These are phyloP conservation scores for Adoxophyes honmai DNA, from an alignment of 1,140 invertebrate genomes.

Conservation along the genomic window DNA sequence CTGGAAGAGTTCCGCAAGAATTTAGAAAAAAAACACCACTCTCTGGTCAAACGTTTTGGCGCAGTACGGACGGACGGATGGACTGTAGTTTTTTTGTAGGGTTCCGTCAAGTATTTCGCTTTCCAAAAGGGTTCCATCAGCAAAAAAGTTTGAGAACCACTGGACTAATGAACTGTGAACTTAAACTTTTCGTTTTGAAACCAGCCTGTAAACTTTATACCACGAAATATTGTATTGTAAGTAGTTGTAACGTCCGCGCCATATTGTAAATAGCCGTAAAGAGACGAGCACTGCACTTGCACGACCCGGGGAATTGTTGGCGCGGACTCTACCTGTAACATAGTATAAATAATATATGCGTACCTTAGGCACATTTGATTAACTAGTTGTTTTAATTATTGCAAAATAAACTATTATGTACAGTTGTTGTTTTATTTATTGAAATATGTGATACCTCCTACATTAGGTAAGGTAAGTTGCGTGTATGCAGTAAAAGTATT, in stretches of 20 bases:
- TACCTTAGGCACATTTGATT: slow-evolving; percentile 45
- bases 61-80: too few relatives aligned
- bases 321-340: slow-evolving; percentile 40
- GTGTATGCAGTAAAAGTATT: too few relatives aligned
- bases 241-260: slow-evolving; percentile 32
- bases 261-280: slow-evolving; percentile 49
- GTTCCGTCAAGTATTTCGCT: too few relatives aligned
- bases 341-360: slow-evolving; percentile 31
- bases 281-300: slow-evolving; percentile 59
- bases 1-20: too few relatives aligned
- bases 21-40: too few relatives aligned
- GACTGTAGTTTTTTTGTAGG: too few relatives aligned
- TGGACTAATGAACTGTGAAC: too few relatives aligned
- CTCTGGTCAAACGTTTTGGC: too few relatives aligned
- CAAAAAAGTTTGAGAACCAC: too few relatives aligned
- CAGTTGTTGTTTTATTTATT: slow-evolving; percentile 7
- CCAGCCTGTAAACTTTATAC: not conserved
- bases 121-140: too few relatives aligned
- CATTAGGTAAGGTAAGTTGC: too few relatives aligned
- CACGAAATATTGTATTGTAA: slow-evolving; percentile 16
- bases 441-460: too few relatives aligned
- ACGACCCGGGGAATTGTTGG: slow-evolving; percentile 64
- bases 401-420: slow-evolving; percentile 65
- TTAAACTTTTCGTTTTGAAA: not conserved
- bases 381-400: slow-evolving; percentile 69